Base-by-base conservation (phyloP, 1,140 invertebrate species). In the Brachionus angularis region DNA sequence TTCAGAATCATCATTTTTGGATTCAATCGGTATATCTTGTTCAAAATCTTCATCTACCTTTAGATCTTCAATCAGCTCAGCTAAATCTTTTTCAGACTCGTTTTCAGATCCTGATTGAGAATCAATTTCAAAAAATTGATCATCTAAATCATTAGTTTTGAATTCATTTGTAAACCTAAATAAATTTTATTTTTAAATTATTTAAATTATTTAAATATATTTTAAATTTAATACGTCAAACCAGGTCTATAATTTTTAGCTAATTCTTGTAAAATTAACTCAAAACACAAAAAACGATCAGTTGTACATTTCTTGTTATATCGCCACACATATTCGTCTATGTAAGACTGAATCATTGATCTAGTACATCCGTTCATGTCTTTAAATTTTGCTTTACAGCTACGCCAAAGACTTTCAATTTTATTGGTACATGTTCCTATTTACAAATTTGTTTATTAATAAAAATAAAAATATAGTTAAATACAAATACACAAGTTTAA, bases 251-350 rank as follows among this genome's bases (percentile, higher is more conserved):
- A 53, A 29, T n/a, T 29, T 14, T 29, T 31, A 31, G 50, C 5
- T 14, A 53, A 31, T 53, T 53, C 50, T 3, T 14, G 12, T 12
- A 31, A 14, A 31, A 53, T 53, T n/a, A 53, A 31, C 10, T 53
- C 27, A n/a, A 14, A 53, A 7, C 18, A 18, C 5, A 50, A 14
- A 7, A 25, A 25, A 50, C 47, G 47, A 25, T 50, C 25, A 50
- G 47, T 50, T 25, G 47, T 50, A 50, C 8, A 50, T 10, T 50
- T 50, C 5, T 8, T 4, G 14, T 50, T 50, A 25, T 23, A 50
- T 4, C 47, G 16, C 47, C 47, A 50, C 5, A 50, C 47, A 25
- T 50, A 50, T 50, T 50, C 47, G 23, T 50, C 47, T 23, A 50
- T 50, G 23, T 50, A 50, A 7, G 47, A 50, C 27, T 50, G 47